phyloP scores from a whole-genome alignment of 2,888 invertebrate species.

The Chaetoderma sp. region DNA sequence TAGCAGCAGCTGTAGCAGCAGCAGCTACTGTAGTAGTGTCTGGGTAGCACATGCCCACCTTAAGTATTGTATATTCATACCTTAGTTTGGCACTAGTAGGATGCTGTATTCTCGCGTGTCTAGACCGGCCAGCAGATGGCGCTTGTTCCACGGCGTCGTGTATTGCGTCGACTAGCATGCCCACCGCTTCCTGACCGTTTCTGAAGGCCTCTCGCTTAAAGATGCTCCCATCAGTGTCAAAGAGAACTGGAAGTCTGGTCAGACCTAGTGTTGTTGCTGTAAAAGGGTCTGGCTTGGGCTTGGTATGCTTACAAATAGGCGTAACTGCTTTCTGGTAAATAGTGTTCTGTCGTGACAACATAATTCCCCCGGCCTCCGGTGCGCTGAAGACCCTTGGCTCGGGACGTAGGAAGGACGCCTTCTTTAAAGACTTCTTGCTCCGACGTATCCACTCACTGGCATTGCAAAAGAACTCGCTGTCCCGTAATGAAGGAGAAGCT shows the following conservation, averaged over 20 bases:
- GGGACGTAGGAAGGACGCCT: not conserved
- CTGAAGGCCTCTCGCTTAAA: conserved; percentile 40
- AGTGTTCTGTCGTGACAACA: conserved; percentile 52
- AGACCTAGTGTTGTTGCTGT: conserved; percentile 40
- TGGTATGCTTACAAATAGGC: conserved; percentile 48
- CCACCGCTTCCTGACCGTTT: conserved; percentile 47
- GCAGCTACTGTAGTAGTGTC: no score
- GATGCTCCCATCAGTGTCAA: conserved; percentile 24
- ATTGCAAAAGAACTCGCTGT: conserved; percentile 58
- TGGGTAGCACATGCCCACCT: no score
- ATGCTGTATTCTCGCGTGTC: conserved; percentile 33
- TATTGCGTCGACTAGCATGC: conserved; percentile 48
- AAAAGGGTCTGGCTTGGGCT: conserved; percentile 38
- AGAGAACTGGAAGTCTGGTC: conserved; percentile 42
- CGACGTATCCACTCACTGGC: conserved; percentile 59
- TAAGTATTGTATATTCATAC: no score
- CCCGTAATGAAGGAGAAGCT: conserved; percentile 58
- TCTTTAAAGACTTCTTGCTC: conserved; percentile 14
- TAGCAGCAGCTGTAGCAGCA: no score
- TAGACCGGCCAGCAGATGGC: conserved; percentile 36
- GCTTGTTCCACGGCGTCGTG: conserved; percentile 40
- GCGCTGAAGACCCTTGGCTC: not conserved
- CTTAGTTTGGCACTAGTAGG: conserved; percentile 58
- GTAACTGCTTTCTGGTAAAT: conserved; percentile 50
- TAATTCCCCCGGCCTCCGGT: conserved; percentile 20